Percentiles rank a stretch among this genome's conserved stretches.
Evolutionary conservation across 2,888 invertebrate species (phyloP).

Genomic region (Tricholauxania praeusta): DNA sequence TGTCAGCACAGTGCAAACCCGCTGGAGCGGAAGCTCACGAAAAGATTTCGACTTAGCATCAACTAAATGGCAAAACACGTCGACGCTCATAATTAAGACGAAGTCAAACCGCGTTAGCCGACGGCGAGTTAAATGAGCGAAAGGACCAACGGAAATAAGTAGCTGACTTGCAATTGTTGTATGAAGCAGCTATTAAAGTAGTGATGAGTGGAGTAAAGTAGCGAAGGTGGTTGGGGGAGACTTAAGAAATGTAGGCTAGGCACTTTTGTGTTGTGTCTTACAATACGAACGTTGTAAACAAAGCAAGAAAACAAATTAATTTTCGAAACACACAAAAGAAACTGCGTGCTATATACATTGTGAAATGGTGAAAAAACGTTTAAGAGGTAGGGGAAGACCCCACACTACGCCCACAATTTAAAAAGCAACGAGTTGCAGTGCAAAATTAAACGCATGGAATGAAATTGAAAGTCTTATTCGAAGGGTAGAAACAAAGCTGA

Average conservation of each 20-base stretch:
- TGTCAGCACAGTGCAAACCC: conserved; percentile 39
- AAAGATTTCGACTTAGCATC: conserved; percentile 13
- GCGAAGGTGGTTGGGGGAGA: neutral
- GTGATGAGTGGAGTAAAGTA: neutral
- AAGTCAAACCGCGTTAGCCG: conserved; percentile 10
- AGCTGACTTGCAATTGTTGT: neutral
- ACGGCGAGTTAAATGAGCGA: conserved; percentile 13
- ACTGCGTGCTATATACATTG: neutral
- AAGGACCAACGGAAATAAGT: neutral
- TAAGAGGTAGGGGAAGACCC: neutral
- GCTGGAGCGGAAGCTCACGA: conserved; percentile 11
- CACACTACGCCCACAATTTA: neutral
- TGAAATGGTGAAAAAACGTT: neutral
- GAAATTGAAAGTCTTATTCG: conserved; percentile 13
- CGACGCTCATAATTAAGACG: conserved; percentile 14
- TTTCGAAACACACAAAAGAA: neutral
- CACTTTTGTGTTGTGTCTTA: neutral
- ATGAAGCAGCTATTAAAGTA: neutral
- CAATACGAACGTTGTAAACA: neutral
- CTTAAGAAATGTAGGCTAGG: neutral
- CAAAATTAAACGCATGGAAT: conserved; percentile 6
- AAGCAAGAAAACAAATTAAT: conserved; percentile 13
- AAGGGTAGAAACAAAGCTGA: neutral
- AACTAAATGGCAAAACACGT: conserved; percentile 25
- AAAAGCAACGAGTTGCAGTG: neutral